phyloP scores from a whole-genome alignment of 2,797 vertebrate genomes.

The Tamandua tetradactyla region DNA sequence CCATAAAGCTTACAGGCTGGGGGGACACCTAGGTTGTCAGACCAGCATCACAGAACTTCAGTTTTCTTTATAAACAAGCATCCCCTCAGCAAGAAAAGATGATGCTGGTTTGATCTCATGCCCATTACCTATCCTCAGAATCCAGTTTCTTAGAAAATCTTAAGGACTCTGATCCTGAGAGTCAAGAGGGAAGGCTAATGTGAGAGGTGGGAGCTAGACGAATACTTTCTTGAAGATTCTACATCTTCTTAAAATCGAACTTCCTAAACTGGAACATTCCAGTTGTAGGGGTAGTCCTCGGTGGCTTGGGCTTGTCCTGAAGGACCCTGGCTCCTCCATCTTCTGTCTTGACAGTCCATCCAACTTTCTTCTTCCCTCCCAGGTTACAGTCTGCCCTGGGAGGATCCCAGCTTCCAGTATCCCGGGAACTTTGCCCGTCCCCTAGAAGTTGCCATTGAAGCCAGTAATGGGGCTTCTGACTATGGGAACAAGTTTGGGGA shows the following conservation, averaged over 20 bases:
- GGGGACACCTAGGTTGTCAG: not conserved
- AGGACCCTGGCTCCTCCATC: not conserved
- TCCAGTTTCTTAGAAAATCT: not conserved
- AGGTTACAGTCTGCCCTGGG: conserved; percentile 94
- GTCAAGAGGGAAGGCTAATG: not conserved
- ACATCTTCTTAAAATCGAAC: not conserved
- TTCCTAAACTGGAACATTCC: not conserved
- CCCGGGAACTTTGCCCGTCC: conserved; percentile 91
- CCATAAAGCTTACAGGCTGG: not conserved
- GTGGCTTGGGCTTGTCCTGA: not conserved
- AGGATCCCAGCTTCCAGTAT: conserved; percentile 89
- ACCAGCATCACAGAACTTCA: not conserved
- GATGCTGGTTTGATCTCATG: not conserved
- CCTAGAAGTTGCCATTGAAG: conserved; percentile 93
- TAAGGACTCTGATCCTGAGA: not conserved
- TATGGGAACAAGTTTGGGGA: conserved; percentile 98
- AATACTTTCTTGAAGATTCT: not conserved
- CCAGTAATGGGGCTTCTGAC: conserved; percentile 94
- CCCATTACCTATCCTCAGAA: not conserved
- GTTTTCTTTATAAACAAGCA: conserved; percentile 10
- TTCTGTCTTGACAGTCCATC: not conserved
- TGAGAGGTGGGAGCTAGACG: not conserved
- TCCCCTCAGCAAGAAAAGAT: not conserved
- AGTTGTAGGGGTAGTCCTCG: not conserved
- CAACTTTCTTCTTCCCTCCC: not conserved